Evolutionary conservation across 2,797 vertebrate species (phyloP), one percentile per base, ranked within the genome.

Genomic region (Lagocephalus sceleratus): DNA sequence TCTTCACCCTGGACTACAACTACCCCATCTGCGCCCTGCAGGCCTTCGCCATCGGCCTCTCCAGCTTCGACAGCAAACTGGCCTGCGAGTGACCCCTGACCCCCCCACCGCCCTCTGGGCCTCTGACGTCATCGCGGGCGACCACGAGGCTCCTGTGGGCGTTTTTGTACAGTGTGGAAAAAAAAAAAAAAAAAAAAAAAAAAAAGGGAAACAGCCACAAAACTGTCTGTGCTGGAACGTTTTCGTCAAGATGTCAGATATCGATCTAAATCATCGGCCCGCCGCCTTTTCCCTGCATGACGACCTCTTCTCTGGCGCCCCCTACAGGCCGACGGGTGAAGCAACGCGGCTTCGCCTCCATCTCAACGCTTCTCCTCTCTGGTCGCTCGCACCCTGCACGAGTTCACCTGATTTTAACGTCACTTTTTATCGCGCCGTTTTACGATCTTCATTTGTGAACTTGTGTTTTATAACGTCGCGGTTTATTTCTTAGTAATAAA

Each of bases 1-100:
- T 96, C 69, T 99, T 99, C 88, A 99, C 96, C 0, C 87, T 99
- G 81, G 97, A 99, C 89, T 99, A 91, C 85, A 98, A 93, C 81
- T 99, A 99, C 47, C 96, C 97, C 15, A 92, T 99, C 85, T 99
- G 96, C n/a, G 96, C 97, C 2, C 92, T 99, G 16, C 97, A 99
- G 67, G 97, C 97, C 60, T 99, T 99, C 3, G 95, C 96, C 75
- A 94, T 99, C 4, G 95, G 95, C 78, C 91, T 99, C 46, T 99
- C 97, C 48, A 99, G 97, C 84, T 98, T 98, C 14, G 97, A 99
- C 85, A 94, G 95, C 86, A 99, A 99, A 87, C 76, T 99, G 57
- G 96, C 96, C 0, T 98, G 97, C 51, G 97, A 98, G 69, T 98
- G 88, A 94, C 8, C 39, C 23, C 23, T 7, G 26, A 2, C 26